Base-by-base conservation (phyloP, 2,888 invertebrate species). In the Plebejus argus region DNA sequence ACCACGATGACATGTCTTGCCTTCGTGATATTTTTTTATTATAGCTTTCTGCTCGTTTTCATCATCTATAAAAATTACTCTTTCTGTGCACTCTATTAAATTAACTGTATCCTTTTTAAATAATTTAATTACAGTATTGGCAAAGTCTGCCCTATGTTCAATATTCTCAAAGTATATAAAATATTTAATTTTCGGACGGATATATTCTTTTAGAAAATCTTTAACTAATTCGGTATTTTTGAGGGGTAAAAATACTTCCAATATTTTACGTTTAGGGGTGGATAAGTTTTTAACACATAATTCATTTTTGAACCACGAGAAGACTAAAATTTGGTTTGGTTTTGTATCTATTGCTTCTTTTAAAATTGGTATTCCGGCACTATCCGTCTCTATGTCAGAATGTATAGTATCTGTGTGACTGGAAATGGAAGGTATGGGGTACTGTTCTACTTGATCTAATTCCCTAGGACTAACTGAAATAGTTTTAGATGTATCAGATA, bases 331-430 rank as follows among this genome's bases (percentile, higher is more conserved):
- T 81, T 85, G 85, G 3, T 83, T 83, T 0, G 85, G 81, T 76
- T 86, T 85, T 1, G 80, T 82, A 39, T 85, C 84, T 58, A 85
- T 81, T 0, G 85, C 83, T 80, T 86, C 84, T 0, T 84, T 58
- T 58, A 84, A 56, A 7, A 84, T 84, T 0, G 82, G 84, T 0
- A 85, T 84, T 3, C 81, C 83, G 7, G 78, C 53, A 12, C 77
- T 70, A 77, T 82, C 78, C n/a, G 77, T 23, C 20, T 79, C 61
- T 28, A 45, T 20, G 23, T 75, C 76, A 3, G 81, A 80, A 76
- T 81, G 77, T 61, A 66, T 77, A 5, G 80, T 80, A 18, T 61
- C 61, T 76, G 76, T 76, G 61, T 23, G 71, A 12, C 75, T 74
- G 49, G 76, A 56, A 10, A 39, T 15, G 23, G 61, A 49, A 23